Evolutionary conservation across 35 echinoderm and acorn worm genomes (phyloP).

Genomic region (Acanthaster planci): DNA sequence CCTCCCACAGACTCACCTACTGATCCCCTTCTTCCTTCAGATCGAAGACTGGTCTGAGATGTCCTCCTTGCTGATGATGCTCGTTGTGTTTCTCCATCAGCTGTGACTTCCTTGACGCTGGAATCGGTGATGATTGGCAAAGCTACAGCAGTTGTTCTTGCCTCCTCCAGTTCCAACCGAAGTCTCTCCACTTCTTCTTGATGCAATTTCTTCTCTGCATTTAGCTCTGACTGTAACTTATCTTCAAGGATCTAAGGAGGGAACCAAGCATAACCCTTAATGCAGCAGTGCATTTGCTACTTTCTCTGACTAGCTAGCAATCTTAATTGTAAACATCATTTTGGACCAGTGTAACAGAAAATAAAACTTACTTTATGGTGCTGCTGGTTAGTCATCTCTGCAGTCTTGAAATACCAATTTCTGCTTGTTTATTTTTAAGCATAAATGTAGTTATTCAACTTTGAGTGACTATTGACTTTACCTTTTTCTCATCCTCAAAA

Average conservation of each 20-base stretch:
- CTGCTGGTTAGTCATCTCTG: no score
- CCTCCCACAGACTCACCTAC: background rate
- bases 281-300: no score
- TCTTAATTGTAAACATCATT: no score
- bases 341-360: no score
- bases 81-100: background rate
- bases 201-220: slow-evolving; percentile 17
- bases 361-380: no score
- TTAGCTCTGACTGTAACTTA: slow-evolving; percentile 62
- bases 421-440: no score
- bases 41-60: background rate
- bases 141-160: background rate
- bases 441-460: background rate
- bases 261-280: background rate
- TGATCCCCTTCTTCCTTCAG: background rate
- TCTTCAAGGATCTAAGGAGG: slow-evolving; percentile 72
- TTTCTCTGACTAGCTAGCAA: no score
- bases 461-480: background rate
- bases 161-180: background rate
- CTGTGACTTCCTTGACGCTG: background rate
- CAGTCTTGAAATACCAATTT: no score
- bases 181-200: slow-evolving; percentile 43
- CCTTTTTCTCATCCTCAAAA: slow-evolving; percentile 81
- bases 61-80: background rate
- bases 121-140: slow-evolving; percentile 9